Evolutionary conservation across 2,113 vertebrate genomes (phyloP), one percentile per base, ranked within the genome.

Genomic region (Setophaga coronata): DNA sequence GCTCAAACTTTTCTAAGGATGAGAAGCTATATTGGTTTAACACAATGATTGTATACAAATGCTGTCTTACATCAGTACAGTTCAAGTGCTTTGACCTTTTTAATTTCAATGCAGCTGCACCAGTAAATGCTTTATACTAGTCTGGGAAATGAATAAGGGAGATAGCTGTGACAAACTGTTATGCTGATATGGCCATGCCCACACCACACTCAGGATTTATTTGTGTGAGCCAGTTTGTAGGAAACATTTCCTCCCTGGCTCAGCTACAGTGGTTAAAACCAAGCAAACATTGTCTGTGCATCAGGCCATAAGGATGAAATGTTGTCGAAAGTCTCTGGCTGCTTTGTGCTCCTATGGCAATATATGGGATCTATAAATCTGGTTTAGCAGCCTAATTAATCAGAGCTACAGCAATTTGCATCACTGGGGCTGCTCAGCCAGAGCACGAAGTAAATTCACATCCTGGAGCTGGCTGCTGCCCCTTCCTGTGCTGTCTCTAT

Each of bases 301-400:
- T 43, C 36, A 69, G 64, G 48, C 65, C 69, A 51, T 94, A 90
- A 88, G 76, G 56, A 93, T 74, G 85, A 96, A 96, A 91, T 87
- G 85, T 28, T 70, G 45, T 50, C 31, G 1, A 54, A 89, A 84
- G 40, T 16, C 36, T 78, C 76, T 78, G 65, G 51, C 69, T 93
- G 71, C 40, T 89, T 78, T 74, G 54, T 92, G 53, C 61, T 93
- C 23, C 65, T 83, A 36, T 47, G 67, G 80, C 45, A 87, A 93
- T 87, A 82, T 78, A 87, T 40, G 67, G 19, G 15, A 57, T 53
- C 86, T 29, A 66, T 90, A 95, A 83, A 90, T 96, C 82, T 24
- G 21, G 25, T n/a, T 87, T 61, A 94, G 53, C 51, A 45, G 43
- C 60, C 69, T 92, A 79, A 90, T 92, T 96, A 96, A 87, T 96